phyloP scores from a whole-genome alignment of 2,113 vertebrate species.

The Hippocampus mohnikei region DNA sequence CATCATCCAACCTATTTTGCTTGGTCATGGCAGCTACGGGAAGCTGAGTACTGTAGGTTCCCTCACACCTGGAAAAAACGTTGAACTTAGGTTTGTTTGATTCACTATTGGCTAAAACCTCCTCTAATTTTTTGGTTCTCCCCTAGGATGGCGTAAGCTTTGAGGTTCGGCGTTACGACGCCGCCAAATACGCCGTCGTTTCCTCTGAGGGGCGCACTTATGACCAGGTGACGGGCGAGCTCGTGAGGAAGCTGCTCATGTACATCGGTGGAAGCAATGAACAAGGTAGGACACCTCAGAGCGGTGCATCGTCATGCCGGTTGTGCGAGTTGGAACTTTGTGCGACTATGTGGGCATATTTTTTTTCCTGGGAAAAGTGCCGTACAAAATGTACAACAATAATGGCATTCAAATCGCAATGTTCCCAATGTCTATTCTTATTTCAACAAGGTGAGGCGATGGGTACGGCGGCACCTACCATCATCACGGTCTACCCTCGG shows the following conservation, averaged over 20 bases:
- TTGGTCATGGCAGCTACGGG: too few relatives aligned
- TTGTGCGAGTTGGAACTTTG: background rate
- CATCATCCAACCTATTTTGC: too few relatives aligned
- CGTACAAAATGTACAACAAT: background rate
- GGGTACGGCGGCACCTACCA: slow-evolving; percentile 83
- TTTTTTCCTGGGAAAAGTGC: background rate
- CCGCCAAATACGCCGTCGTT: slow-evolving; percentile 73
- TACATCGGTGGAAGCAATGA: slow-evolving; percentile 87
- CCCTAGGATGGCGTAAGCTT: slow-evolving; percentile 80
- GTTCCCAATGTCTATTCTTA: background rate
- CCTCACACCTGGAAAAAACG: too few relatives aligned
- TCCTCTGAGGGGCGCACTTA: slow-evolving; percentile 79
- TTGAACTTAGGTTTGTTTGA: too few relatives aligned
- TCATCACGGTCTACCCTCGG: slow-evolving; percentile 80
- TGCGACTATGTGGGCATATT: too few relatives aligned
- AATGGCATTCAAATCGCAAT: background rate
- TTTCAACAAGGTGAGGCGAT: slow-evolving; percentile 76
- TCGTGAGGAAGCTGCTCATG: slow-evolving; percentile 81
- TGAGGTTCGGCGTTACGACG: slow-evolving; percentile 81
- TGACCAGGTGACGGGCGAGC: slow-evolving; percentile 83
- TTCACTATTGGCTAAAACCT: background rate
- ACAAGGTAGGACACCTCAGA: slow-evolving; percentile 69
- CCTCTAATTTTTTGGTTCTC: background rate
- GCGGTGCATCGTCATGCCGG: background rate
- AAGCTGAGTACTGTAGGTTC: too few relatives aligned